phyloP scores from a whole-genome alignment of 37 sponge, comb jelly and placozoan species.

The Ianthella basta region DNA sequence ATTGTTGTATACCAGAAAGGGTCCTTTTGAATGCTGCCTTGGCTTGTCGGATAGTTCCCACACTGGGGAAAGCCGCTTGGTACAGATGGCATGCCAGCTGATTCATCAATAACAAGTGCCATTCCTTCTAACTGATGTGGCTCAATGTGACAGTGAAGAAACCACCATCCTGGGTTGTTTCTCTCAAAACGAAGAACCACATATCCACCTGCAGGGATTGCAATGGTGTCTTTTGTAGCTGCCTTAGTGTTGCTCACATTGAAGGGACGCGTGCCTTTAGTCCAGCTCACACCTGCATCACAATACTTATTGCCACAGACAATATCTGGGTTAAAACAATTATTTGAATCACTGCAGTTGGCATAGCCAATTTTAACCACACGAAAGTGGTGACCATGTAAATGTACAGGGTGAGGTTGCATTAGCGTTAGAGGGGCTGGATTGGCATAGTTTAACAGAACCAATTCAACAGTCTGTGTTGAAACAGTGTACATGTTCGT shows the following conservation, averaged over 20 bases:
- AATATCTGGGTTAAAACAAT: not conserved
- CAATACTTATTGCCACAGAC: not conserved
- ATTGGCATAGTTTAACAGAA: not conserved
- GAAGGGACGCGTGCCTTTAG: no score
- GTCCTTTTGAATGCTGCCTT: no score
- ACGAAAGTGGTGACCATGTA: constrained; percentile 7
- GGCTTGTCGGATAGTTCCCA: not conserved
- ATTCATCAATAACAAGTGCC: constrained; percentile 44
- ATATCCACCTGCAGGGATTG: constrained; percentile 39
- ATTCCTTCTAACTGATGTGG: constrained; percentile 41
- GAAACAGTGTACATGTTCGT: not conserved
- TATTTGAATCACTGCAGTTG: not conserved
- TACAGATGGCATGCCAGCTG: not conserved
- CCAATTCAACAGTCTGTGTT: not conserved
- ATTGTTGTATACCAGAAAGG: no score
- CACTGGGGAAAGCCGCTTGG: not conserved
- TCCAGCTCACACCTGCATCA: no score
- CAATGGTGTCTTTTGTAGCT: constrained; percentile 50
- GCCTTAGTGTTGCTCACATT: not conserved
- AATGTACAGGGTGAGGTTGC: not conserved
- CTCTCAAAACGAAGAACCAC: constrained; percentile 37
- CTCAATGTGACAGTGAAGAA: constrained; percentile 58
- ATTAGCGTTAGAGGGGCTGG: not conserved
- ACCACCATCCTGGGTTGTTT: constrained; percentile 59
- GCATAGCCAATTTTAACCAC: constrained; percentile 2